phyloP scores from a whole-genome alignment of 2,888 invertebrate genomes.

The Strigamia transsilvanica region DNA sequence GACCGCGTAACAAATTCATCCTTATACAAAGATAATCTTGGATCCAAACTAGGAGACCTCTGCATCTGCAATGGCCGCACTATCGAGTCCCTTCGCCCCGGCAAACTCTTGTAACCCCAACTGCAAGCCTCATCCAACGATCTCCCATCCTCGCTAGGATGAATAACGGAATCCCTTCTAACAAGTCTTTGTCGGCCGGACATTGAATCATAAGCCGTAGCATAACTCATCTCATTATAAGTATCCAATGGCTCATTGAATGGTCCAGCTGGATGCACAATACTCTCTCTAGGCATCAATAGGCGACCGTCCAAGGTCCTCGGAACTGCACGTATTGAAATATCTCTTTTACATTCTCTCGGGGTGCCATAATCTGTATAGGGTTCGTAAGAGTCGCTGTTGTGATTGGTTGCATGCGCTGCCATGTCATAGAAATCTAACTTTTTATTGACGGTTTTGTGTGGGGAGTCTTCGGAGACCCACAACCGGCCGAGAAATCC shows the following conservation, averaged over 20 bases:
- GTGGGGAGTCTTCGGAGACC: neutral
- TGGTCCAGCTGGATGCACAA: conserved; percentile 43
- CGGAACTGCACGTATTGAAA: neutral
- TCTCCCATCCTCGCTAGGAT: neutral
- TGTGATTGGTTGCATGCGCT: too few species aligned
- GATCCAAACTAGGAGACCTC: neutral
- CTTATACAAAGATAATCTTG: too few species aligned
- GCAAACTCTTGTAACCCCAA: neutral
- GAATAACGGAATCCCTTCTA: conserved; percentile 43
- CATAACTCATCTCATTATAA: conserved; percentile 33
- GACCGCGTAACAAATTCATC: too few species aligned
- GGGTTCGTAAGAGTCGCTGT: neutral
- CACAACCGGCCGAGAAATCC: conserved; percentile 1
- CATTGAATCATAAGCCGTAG: conserved; percentile 1
- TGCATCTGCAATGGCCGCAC: conserved; percentile 32
- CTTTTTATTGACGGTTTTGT: too few species aligned
- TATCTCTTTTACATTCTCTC: neutral
- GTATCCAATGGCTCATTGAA: conserved; percentile 11
- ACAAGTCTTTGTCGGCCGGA: conserved; percentile 12
- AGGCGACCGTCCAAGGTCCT: neutral
- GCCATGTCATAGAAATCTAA: too few species aligned
- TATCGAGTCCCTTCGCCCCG: neutral
- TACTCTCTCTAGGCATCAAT: conserved; percentile 31
- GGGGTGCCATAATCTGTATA: neutral
- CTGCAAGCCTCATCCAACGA: too few species aligned